Percentiles rank a stretch among this genome's conserved stretches.
phyloP scores from a whole-genome alignment of 2,797 vertebrate species.

The Alosa sapidissima region DNA sequence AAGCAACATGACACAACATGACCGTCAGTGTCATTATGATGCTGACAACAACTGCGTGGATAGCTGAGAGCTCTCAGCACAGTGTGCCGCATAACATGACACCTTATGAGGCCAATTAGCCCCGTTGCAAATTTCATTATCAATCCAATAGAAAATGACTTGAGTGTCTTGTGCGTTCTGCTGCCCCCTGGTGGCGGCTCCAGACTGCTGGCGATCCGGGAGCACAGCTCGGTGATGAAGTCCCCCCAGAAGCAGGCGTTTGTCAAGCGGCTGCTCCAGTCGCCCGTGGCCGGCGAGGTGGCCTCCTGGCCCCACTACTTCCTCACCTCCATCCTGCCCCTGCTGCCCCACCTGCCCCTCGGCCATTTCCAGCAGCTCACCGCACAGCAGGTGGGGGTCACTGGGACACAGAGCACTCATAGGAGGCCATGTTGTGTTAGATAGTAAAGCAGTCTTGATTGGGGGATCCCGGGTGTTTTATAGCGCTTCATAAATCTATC shows the following conservation, averaged over 20 bases:
- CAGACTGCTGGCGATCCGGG: conserved; percentile 83
- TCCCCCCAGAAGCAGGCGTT: conserved; percentile 85
- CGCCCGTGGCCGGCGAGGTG: conserved; percentile 79
- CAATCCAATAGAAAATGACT: neutral
- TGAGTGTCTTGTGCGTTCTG: neutral
- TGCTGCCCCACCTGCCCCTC: conserved; percentile 85
- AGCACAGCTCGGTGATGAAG: conserved; percentile 84
- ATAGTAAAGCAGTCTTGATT: neutral
- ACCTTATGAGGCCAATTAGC: conserved; percentile 5
- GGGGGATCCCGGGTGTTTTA: neutral
- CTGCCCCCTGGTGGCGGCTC: conserved; percentile 10
- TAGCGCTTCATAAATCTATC: neutral
- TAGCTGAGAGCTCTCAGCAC: neutral
- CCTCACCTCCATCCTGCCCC: conserved; percentile 77
- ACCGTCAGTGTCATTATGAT: conserved; percentile 1
- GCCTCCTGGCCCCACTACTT: conserved; percentile 84
- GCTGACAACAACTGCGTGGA: neutral
- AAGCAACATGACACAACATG: neutral
- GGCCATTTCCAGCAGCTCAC: conserved; percentile 85
- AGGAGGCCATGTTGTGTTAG: neutral
- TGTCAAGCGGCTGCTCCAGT: conserved; percentile 82
- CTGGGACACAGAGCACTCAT: neutral
- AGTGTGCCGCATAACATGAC: neutral
- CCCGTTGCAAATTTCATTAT: neutral
- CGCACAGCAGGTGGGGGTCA: conserved; percentile 79